phyloP scores from a whole-genome alignment of 2,888 invertebrate genomes.

The Lasioglossum pauxillum region DNA sequence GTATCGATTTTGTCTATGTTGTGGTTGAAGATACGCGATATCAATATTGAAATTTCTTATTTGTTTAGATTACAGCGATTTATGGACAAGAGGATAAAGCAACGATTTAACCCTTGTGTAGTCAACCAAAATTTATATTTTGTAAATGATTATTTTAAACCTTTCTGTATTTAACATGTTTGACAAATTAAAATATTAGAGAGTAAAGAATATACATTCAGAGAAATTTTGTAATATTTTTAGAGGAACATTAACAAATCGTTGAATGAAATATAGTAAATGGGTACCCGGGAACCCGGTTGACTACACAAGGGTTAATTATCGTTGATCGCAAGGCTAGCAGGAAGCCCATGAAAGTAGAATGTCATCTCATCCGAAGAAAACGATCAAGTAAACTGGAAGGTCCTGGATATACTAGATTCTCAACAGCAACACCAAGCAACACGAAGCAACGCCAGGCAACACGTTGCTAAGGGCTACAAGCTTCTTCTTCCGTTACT shows the following conservation, averaged over 20 bases:
- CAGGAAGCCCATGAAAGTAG: background rate
- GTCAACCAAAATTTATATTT: too few relatives aligned
- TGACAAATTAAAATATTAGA: too few relatives aligned
- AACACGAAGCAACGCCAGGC: constrained; percentile 2
- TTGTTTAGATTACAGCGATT: background rate
- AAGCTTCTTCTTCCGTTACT: constrained; percentile 64
- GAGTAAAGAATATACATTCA: too few relatives aligned
- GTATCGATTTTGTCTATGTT: too few relatives aligned
- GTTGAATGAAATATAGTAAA: too few relatives aligned
- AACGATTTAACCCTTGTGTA: background rate
- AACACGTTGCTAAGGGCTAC: constrained; percentile 66
- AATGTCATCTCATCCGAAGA: background rate
- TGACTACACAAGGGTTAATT: background rate
- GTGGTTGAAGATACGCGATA: background rate
- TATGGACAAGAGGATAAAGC: background rate
- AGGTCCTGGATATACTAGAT: constrained; percentile 13
- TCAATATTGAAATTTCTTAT: background rate
- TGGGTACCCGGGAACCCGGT: too few relatives aligned
- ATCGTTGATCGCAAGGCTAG: background rate
- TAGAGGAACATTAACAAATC: too few relatives aligned
- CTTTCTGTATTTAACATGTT: too few relatives aligned
- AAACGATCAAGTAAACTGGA: background rate
- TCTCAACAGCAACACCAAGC: background rate
- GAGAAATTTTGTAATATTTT: too few relatives aligned
- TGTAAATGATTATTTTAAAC: too few relatives aligned